Percentiles rank a stretch among this genome's conserved stretches.
phyloP scores from a whole-genome alignment of 2,113 vertebrate species.

The Hiodon tergisus region DNA sequence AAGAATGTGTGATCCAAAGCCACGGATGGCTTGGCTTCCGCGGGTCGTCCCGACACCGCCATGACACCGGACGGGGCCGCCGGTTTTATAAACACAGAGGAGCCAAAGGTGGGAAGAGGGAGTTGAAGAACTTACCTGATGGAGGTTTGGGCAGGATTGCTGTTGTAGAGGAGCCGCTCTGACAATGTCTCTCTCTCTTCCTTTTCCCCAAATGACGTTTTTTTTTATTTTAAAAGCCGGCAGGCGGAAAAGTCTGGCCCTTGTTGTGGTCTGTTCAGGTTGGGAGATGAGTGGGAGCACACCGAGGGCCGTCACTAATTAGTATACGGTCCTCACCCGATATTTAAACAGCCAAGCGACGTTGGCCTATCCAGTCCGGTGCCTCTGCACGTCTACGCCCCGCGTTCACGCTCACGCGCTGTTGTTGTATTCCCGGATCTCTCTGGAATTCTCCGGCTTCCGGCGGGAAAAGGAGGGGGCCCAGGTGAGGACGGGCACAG shows the following conservation, averaged over 20 bases:
- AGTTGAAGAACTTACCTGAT: constrained; percentile 71
- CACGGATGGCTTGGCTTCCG: not conserved
- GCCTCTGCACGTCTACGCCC: constrained; percentile 41
- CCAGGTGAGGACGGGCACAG: constrained; percentile 11
- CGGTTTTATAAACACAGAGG: constrained; percentile 58
- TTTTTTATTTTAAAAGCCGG: constrained; percentile 54
- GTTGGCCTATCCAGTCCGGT: constrained; percentile 53
- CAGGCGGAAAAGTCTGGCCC: constrained; percentile 62
- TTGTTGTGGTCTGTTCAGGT: constrained; percentile 57
- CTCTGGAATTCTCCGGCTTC: constrained; percentile 63
- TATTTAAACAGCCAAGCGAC: constrained; percentile 37
- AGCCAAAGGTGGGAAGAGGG: constrained; percentile 51
- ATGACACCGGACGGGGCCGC: constrained; percentile 35
- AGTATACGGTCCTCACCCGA: constrained; percentile 47
- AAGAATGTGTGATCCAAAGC: constrained; percentile 34
- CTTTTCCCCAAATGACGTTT: not conserved
- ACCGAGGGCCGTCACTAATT: constrained; percentile 48
- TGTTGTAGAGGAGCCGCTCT: too few relatives aligned
- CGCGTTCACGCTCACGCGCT: constrained; percentile 28
- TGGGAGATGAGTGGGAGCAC: constrained; percentile 37
- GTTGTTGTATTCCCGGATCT: constrained; percentile 58
- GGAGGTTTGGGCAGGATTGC: constrained; percentile 33
- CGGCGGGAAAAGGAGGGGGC: constrained; percentile 46
- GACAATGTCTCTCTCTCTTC: not conserved
- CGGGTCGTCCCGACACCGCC: not conserved